Percentiles rank a stretch among this genome's conserved stretches.
phyloP scores from a whole-genome alignment of 2,888 invertebrate species.

The Cenopis cana region DNA sequence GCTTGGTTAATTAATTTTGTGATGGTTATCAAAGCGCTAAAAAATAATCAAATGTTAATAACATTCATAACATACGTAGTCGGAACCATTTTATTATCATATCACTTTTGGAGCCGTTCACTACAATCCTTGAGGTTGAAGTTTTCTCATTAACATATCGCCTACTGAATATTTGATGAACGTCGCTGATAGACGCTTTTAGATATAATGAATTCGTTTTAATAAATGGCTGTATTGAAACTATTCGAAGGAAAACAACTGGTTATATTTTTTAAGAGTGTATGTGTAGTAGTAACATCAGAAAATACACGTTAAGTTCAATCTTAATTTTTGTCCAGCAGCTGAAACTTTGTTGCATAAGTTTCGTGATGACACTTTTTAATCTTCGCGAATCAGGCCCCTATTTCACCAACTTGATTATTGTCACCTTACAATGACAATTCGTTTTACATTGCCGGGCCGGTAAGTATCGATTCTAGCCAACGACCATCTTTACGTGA shows the following conservation, averaged over 20 bases:
- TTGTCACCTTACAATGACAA: no score
- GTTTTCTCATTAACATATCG: constrained; percentile 32
- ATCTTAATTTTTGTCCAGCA: not conserved
- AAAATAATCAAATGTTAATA: constrained; percentile 25
- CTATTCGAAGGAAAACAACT: not conserved
- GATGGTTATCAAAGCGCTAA: constrained; percentile 27
- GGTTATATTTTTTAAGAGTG: not conserved
- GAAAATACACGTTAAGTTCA: not conserved
- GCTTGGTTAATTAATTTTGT: constrained; percentile 7
- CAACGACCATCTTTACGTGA: no score
- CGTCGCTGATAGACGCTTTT: constrained; percentile 26
- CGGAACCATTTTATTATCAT: constrained; percentile 30
- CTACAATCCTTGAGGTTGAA: constrained; percentile 38
- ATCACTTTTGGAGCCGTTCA: constrained; percentile 37
- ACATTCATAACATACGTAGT: constrained; percentile 19
- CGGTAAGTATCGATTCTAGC: no score
- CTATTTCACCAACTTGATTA: no score
- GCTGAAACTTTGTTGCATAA: not conserved
- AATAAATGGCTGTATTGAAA: not conserved
- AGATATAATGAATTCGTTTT: constrained; percentile 6
- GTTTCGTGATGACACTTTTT: not conserved
- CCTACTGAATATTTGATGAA: constrained; percentile 39
- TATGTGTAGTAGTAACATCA: not conserved
- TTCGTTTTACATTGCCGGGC: no score
- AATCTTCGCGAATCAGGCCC: no score